A percentile compares a stretch with the other conserved stretches of the same genome.
Conservation (phyloP, 2,888 invertebrate species). For the Tyria jacobaeae region DNA sequence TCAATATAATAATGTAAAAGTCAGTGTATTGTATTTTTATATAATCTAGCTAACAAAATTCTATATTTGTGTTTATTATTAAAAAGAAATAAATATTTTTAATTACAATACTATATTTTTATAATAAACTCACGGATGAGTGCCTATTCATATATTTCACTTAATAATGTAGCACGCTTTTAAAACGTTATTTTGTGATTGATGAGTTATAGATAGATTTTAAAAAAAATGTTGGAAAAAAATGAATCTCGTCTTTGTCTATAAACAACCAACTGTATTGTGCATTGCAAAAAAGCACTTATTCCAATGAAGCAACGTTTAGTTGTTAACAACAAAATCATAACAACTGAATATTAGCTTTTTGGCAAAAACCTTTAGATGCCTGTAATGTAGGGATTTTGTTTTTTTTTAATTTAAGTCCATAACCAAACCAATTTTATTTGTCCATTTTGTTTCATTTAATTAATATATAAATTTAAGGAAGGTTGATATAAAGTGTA, state of each 20-base stretch:
- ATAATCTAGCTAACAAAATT: background rate
- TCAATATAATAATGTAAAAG: conserved; percentile 28
- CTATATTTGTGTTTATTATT: conserved; percentile 5
- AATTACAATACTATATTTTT: background rate
- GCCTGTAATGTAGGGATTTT: background rate
- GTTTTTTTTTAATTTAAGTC: background rate
- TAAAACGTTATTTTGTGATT: background rate
- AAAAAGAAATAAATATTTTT: background rate
- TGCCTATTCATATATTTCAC: background rate
- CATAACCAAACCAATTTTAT: background rate
- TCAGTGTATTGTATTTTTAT: conserved; percentile 22
- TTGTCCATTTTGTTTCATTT: background rate
- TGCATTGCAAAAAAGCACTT: background rate
- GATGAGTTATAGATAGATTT: background rate
- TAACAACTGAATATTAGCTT: background rate
- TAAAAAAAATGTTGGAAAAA: background rate
- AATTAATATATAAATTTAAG: conserved; percentile 26
- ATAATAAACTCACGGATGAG: background rate
- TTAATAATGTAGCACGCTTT: background rate
- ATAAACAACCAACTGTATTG: background rate
- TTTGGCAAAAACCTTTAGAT: background rate
- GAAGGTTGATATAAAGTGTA: conserved; percentile 50
- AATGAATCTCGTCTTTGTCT: background rate
- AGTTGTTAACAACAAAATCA: background rate
- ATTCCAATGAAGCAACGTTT: background rate